These are phyloP conservation scores for Tauraco hartlaubi DNA, from an alignment of 2,797 vertebrate genomes.

Conservation along the genomic window DNA sequence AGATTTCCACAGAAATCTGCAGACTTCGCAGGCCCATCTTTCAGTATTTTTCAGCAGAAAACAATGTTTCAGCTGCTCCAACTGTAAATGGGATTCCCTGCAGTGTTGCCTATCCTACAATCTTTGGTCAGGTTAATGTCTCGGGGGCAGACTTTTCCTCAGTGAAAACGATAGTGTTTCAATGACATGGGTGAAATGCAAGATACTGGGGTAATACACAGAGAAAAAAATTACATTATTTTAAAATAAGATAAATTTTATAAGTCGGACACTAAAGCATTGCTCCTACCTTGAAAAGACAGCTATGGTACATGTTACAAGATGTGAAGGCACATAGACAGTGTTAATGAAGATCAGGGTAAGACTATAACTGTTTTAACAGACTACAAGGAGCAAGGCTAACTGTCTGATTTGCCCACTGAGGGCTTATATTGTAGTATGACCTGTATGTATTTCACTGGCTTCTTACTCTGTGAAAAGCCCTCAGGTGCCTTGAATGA, in stretches of 20 bases:
- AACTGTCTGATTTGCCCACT: background rate
- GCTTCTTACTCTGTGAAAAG: background rate
- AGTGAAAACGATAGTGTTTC: background rate
- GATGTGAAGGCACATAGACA: background rate
- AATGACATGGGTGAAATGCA: background rate
- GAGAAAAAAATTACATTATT: background rate
- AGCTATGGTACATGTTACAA: background rate
- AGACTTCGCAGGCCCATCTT: background rate
- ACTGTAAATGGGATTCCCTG: background rate
- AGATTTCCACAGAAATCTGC: background rate
- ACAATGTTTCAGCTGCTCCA: background rate
- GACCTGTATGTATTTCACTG: background rate
- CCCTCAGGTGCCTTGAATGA: background rate
- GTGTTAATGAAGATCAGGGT: background rate
- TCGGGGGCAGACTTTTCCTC: background rate
- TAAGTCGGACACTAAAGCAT: background rate
- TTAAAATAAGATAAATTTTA: background rate
- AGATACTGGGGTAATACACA: background rate
- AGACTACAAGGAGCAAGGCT: background rate
- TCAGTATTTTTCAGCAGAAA: background rate
- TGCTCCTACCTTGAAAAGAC: background rate
- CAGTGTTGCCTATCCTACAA: background rate
- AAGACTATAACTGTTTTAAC: background rate
- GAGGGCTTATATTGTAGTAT: background rate
- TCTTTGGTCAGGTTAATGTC: background rate